Evolutionary conservation across 2,113 vertebrate genomes (phyloP), one percentile per base, ranked within the genome.

Genomic region (Thalassarche chlororhynchos): DNA sequence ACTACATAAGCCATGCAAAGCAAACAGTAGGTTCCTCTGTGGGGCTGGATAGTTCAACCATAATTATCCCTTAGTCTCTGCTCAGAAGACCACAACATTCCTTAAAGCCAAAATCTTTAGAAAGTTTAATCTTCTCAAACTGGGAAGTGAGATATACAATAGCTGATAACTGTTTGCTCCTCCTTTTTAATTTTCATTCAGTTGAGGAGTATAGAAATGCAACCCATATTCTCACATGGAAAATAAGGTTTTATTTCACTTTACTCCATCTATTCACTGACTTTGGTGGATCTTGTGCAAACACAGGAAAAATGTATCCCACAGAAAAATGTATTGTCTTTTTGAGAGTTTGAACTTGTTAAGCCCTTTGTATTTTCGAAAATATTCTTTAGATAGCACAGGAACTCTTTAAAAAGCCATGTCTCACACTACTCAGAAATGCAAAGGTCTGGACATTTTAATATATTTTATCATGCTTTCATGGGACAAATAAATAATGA

Each of bases 41-140:
- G 44, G 46, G 78, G 51, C 31, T 65, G 32, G 66, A 60, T 47
- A 78, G 65, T 77, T 94, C 89, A 97, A 90, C 54, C 46, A 46
- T 51, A 89, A 80, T 92, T 72, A 96, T 82, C 55, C 40, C 32
- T 89, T 81, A 87, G 62, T 94, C 44, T 91, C 69, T 96, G 85
- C 74, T 95, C 91, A 94, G 46, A 96, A 91, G 46, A 94, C 72
- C 84, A 93, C 78, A 90, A 84, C 70, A 97, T 96, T 94, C 65
- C 85, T 95, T 80, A 92, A 84, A 95, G 34, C 40, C 74, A 91
- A 76, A 91, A 84, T 42, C 34, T 92, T 95, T 65, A 83, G 58
- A 17, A 76, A 52, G 70, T 71, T 92, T 89, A 65, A 86, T 84
- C 54, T 81, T 84, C 60, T 84, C 71, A 66, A 17, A 71, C 13